A percentile compares a stretch with the other conserved stretches of the same genome.
These are phyloP conservation scores for Brachionus koreanus DNA, from an alignment of 1,140 invertebrate genomes.

Conservation along the genomic window DNA sequence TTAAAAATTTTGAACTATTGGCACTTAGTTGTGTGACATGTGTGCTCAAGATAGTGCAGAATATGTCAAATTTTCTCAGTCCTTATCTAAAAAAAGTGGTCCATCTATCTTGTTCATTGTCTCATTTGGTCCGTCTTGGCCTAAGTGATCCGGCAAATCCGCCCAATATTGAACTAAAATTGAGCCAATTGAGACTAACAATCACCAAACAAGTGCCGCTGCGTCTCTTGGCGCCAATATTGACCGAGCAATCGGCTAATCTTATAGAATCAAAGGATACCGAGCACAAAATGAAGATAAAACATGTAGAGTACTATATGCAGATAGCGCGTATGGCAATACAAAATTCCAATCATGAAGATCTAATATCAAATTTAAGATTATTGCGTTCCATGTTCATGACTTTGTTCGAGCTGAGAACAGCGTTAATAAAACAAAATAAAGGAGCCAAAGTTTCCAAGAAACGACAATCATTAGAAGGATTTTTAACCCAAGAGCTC, in stretches of 20 bases:
- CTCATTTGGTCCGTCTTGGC: background rate
- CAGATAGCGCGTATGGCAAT: conserved; percentile 8
- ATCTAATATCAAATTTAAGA: conserved; percentile 10
- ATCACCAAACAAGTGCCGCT: conserved; percentile 47
- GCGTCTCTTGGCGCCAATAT: conserved; percentile 60
- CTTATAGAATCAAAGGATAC: background rate
- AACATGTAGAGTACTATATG: conserved; percentile 33
- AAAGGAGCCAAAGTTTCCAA: background rate
- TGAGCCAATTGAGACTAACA: conserved; percentile 46
- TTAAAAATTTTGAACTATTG: conserved; percentile 59
- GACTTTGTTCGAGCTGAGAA: conserved; percentile 1
- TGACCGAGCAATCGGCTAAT: conserved; percentile 37
- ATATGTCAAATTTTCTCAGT: conserved; percentile 73
- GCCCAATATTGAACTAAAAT: background rate
- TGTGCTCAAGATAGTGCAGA: conserved; percentile 74
- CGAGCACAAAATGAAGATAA: conserved; percentile 1
- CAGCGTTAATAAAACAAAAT: background rate
- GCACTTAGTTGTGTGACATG: conserved; percentile 68
- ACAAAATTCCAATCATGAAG: conserved; percentile 10
- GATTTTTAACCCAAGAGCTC: background rate
- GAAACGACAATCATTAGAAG: conserved; percentile 10
- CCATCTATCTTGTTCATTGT: conserved; percentile 60
- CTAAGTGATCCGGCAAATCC: background rate
- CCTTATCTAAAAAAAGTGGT: conserved; percentile 70
- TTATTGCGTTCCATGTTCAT: conserved; percentile 24